A percentile compares a stretch with the other conserved stretches of the same genome.
Evolutionary conservation across 2,888 invertebrate species (phyloP).

Genomic region (Dysmachus trigonus): DNA sequence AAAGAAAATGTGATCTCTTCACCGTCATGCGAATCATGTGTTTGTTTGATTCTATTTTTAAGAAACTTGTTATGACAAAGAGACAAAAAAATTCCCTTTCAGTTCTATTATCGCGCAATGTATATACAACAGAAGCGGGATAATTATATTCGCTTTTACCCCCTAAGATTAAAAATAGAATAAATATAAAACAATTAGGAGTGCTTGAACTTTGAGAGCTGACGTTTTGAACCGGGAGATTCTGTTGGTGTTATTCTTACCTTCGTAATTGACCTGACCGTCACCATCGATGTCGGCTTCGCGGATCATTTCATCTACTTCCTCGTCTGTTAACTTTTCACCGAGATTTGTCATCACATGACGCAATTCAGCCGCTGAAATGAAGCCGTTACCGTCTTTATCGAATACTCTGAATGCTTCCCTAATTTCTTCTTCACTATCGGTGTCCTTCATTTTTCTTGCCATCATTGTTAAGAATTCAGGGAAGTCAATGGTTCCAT

Average conservation of each 20-base stretch:
- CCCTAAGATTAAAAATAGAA: background rate
- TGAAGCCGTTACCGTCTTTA: slow-evolving; percentile 99
- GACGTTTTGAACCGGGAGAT: background rate
- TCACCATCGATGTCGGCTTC: slow-evolving; percentile 99
- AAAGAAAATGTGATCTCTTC: background rate
- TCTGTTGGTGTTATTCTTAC: slow-evolving; percentile 52
- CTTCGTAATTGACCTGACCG: slow-evolving; percentile 82
- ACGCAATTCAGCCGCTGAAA: slow-evolving; percentile 96
- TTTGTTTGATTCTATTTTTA: background rate
- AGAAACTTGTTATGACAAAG: background rate
- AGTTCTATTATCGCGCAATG: background rate
- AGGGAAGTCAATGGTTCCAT: slow-evolving; percentile 99
- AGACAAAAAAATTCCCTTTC: background rate
- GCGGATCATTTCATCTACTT: slow-evolving; percentile 99
- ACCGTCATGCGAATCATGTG: background rate
- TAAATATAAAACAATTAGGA: background rate
- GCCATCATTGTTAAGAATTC: slow-evolving; percentile 99
- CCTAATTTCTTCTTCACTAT: slow-evolving; percentile 98
- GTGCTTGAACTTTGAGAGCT: background rate
- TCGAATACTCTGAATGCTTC: slow-evolving; percentile 99
- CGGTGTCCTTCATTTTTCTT: slow-evolving; percentile 99
- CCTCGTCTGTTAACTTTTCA: slow-evolving; percentile 98
- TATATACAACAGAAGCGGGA: background rate
- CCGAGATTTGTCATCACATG: slow-evolving; percentile 99
- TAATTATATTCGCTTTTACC: background rate